These are phyloP conservation scores for Oryzias celebensis DNA, from an alignment of 2,113 vertebrate species.

Conservation along the genomic window DNA sequence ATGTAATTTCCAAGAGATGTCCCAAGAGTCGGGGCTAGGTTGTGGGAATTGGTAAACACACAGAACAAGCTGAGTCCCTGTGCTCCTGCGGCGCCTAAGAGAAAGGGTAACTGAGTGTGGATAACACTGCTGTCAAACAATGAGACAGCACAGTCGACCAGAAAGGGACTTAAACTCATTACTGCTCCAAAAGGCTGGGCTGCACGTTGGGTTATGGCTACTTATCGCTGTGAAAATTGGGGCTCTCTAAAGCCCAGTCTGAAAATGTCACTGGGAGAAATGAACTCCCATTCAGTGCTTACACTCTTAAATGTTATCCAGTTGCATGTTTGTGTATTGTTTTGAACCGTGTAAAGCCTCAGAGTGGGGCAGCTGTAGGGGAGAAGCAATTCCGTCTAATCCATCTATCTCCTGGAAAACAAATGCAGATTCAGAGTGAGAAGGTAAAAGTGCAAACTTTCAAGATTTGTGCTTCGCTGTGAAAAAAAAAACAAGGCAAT, in stretches of 20 bases:
- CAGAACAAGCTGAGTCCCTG: slow-evolving; percentile 43
- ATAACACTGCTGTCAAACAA: slow-evolving; percentile 66
- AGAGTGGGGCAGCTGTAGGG: not conserved
- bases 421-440: slow-evolving; percentile 21
- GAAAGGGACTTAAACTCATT: slow-evolving; percentile 60
- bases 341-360: slow-evolving; percentile 16
- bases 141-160: slow-evolving; percentile 44
- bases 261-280: slow-evolving; percentile 39
- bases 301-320: slow-evolving; percentile 32
- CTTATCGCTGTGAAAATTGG: slow-evolving; percentile 57
- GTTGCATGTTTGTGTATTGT: slow-evolving; percentile 20
- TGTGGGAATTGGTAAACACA: slow-evolving; percentile 68
- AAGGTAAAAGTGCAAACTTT: slow-evolving; percentile 6
- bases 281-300: slow-evolving; percentile 38
- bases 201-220: slow-evolving; percentile 39
- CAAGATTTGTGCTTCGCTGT: no score
- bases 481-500: no score
- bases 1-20: slow-evolving; percentile 64
- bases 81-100: slow-evolving; percentile 48
- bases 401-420: slow-evolving; percentile 23
- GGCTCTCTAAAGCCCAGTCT: slow-evolving; percentile 36
- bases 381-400: not conserved
- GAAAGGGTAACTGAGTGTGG: slow-evolving; percentile 68
- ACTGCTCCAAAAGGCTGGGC: slow-evolving; percentile 36
- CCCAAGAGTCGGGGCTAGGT: slow-evolving; percentile 49